Conservation (phyloP, 2,888 invertebrate genomes). For the Ophion obscuratus region DNA sequence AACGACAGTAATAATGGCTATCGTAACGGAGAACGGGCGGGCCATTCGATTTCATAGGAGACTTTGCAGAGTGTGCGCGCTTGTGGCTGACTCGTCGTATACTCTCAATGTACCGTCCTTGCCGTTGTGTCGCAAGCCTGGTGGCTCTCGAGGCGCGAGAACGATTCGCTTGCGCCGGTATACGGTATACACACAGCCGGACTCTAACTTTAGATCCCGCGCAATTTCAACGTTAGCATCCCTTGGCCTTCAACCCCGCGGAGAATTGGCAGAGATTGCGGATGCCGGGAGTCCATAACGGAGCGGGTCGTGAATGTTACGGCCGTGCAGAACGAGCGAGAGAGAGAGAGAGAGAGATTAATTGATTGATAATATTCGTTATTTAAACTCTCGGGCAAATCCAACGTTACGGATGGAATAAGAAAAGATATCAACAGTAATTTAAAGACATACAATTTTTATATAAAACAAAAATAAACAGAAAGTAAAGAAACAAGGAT, state of each 20-base stretch:
- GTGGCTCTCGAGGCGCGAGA: conserved; percentile 23
- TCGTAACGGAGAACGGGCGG: background rate
- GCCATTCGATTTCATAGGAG: conserved; percentile 27
- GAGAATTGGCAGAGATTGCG: conserved; percentile 41
- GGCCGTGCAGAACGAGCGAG: background rate
- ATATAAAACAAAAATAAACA: too few species aligned
- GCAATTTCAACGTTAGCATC: conserved; percentile 56
- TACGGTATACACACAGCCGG: background rate
- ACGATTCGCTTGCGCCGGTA: conserved; percentile 38
- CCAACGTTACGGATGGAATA: too few species aligned
- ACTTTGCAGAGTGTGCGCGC: background rate
- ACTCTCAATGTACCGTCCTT: conserved; percentile 34
- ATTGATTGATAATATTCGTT: background rate
- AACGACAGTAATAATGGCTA: background rate
- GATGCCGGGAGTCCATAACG: conserved; percentile 3
- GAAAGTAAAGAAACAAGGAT: too few species aligned
- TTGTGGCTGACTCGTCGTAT: background rate
- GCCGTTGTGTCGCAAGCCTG: conserved; percentile 51
- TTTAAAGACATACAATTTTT: too few species aligned
- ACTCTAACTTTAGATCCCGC: conserved; percentile 59
- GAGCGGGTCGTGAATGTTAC: background rate
- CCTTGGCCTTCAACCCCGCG: conserved; percentile 38
- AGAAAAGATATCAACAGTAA: too few species aligned
- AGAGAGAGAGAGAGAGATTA: background rate
- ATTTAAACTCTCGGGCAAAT: background rate